These are phyloP conservation scores for Eulemur macaco DNA, from an alignment of 2,113 vertebrate species.

Conservation along the genomic window DNA sequence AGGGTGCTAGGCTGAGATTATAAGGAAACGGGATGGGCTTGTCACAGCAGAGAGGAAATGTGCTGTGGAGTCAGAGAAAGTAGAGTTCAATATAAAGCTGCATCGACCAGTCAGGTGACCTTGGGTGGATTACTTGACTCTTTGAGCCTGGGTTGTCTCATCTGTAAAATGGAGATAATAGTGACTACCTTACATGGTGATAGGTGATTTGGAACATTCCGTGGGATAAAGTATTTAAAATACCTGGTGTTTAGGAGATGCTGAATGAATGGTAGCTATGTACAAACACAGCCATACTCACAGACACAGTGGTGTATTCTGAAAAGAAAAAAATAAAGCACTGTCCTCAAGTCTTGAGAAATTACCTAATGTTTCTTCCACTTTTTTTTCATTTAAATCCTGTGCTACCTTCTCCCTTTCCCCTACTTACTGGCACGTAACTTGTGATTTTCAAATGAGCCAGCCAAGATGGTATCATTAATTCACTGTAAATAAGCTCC, in stretches of 20 bases:
- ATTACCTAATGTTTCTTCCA: neutral
- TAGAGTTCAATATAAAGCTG: neutral
- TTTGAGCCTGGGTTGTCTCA: neutral
- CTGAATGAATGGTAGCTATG: neutral
- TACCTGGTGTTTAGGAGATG: neutral
- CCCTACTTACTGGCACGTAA: neutral
- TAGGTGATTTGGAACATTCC: neutral
- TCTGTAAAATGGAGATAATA: neutral
- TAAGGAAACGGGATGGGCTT: neutral
- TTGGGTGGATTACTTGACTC: neutral
- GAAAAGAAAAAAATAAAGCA: neutral
- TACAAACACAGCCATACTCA: neutral
- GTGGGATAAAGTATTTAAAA: neutral
- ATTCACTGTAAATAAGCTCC: neutral
- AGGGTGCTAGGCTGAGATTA: neutral
- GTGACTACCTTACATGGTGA: neutral
- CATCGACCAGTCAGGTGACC: neutral
- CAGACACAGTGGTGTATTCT: neutral
- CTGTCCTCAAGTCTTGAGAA: neutral
- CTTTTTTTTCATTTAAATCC: neutral
- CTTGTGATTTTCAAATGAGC: neutral
- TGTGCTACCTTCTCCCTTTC: neutral
- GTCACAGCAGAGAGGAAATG: neutral
- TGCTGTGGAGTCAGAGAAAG: neutral
- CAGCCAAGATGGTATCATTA: neutral